Conservation (phyloP, 37 sponge, comb jelly and placozoan genomes). For the Aplysina aerophoba region DNA sequence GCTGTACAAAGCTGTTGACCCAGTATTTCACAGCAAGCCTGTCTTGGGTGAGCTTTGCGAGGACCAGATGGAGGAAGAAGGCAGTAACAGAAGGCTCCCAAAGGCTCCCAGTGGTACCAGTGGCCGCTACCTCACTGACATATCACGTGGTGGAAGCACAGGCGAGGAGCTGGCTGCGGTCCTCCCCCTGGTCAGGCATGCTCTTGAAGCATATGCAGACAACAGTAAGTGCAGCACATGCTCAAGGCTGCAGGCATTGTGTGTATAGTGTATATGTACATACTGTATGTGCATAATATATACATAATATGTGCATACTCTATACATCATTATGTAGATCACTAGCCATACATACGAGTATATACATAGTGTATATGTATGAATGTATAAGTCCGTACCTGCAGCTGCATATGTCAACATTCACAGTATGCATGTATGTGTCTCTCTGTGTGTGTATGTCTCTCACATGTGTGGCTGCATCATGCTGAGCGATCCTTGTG, state of each 20-base stretch:
- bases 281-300: no score
- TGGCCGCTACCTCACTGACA: background rate
- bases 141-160: background rate
- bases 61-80: background rate
- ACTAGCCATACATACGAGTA: no score
- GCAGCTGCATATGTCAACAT: no score
- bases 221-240: no score
- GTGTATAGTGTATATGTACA: no score
- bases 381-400: no score
- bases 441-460: background rate
- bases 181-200: background rate
- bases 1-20: no score
- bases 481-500: no score
- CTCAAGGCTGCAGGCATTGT: no score
- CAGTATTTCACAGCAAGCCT: background rate
- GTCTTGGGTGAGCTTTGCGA: background rate
- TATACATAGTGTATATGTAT: no score
- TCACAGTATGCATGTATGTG: background rate
- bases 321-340: no score
- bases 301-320: no score
- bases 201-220: background rate
- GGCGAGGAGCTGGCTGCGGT: background rate
- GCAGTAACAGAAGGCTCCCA: background rate
- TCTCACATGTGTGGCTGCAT: background rate
- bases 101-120: background rate